phyloP scores from a whole-genome alignment of 2,888 invertebrate species.

The Sinhomidia bicolor region DNA sequence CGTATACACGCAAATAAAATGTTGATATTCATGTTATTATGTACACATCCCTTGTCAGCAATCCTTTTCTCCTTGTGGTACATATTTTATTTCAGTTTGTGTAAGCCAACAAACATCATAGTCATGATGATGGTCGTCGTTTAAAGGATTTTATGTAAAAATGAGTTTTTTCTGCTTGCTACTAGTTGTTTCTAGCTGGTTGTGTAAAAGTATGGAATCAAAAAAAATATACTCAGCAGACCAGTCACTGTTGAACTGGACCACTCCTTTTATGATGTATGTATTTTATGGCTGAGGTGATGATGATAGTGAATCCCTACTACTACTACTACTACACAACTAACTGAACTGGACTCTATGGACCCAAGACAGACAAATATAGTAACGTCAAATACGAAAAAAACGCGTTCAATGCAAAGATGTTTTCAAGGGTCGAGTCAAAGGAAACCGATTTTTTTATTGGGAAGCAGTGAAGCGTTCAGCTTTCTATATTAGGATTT shows the following conservation, averaged over 20 bases:
- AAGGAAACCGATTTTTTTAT: slow-evolving; percentile 44
- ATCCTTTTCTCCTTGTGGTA: background rate
- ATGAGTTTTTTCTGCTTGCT: background rate
- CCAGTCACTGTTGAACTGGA: background rate
- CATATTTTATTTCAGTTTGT: slow-evolving; percentile 36
- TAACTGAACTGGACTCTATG: slow-evolving; percentile 7
- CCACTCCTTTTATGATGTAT: slow-evolving; percentile 35
- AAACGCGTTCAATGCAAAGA: background rate
- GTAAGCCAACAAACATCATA: background rate
- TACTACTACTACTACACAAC: no score
- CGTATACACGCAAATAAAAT: background rate
- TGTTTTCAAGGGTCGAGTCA: slow-evolving; percentile 29
- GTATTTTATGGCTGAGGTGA: slow-evolving; percentile 29
- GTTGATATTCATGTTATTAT: slow-evolving; percentile 17
- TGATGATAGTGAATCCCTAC: slow-evolving; percentile 27
- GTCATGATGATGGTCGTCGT: background rate
- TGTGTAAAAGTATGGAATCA: no score
- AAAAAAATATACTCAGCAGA: background rate
- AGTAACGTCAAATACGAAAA: no score
- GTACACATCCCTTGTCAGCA: slow-evolving; percentile 26
- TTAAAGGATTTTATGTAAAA: slow-evolving; percentile 7
- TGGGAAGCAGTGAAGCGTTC: slow-evolving; percentile 10
- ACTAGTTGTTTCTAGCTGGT: background rate
- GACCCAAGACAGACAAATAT: background rate
- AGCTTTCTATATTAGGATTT: slow-evolving; percentile 19